Evolutionary conservation across 2,797 vertebrate species (phyloP).

Genomic region (Macroramphosus scolopax): DNA sequence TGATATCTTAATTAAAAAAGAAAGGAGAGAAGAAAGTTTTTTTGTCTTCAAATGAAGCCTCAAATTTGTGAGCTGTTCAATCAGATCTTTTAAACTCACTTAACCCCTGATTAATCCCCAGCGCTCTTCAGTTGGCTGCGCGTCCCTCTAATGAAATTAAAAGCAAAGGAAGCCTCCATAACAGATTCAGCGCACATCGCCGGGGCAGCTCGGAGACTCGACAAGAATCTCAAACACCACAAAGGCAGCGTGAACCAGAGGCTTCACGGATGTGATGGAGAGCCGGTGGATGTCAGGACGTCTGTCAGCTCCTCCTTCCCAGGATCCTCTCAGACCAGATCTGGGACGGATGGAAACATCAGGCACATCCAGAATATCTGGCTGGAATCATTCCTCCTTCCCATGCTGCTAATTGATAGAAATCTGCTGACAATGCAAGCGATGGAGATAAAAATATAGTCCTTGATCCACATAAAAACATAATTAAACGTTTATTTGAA

Average conservation of each 20-base stretch:
- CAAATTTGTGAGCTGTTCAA: slow-evolving; percentile 61
- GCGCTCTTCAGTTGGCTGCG: slow-evolving; percentile 34
- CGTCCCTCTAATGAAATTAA: slow-evolving; percentile 67
- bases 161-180: slow-evolving; percentile 47
- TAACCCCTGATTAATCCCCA: slow-evolving; percentile 67
- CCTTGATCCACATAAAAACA: too few species aligned
- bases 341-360: too few species aligned
- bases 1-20: slow-evolving; percentile 70
- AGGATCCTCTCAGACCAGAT: too few species aligned
- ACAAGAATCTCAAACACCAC: neutral
- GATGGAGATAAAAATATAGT: too few species aligned
- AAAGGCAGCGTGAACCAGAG: neutral
- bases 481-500: too few species aligned
- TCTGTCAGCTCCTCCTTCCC: neutral
- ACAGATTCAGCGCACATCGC: slow-evolving; percentile 41
- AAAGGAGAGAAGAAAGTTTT: slow-evolving; percentile 53
- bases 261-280: too few species aligned
- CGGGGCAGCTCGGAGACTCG: slow-evolving; percentile 8
- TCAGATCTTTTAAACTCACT: slow-evolving; percentile 75
- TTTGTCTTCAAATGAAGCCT: slow-evolving; percentile 64
- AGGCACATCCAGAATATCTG: too few species aligned
- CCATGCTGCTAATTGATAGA: too few species aligned
- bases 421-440: too few species aligned
- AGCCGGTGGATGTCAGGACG: neutral
- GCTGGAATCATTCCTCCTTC: too few species aligned